Conservation (phyloP, 1,140 invertebrate species). For the Penaeus vannamei region DNA sequence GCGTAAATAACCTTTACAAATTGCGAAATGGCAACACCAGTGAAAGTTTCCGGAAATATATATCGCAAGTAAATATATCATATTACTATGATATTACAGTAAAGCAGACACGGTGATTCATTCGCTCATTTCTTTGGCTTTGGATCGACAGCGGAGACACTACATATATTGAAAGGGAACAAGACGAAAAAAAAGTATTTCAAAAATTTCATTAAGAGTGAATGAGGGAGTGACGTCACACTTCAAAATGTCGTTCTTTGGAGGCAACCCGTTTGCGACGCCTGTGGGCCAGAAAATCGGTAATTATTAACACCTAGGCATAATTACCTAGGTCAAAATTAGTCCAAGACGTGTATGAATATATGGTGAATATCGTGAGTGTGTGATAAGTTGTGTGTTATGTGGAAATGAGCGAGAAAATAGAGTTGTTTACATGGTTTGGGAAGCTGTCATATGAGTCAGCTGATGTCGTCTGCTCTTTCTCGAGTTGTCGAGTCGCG, state of each 20-base stretch:
- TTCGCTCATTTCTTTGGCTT: too few relatives aligned
- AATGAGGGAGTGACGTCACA: slow-evolving; percentile 21
- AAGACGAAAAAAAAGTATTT: background rate
- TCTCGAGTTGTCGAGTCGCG: background rate
- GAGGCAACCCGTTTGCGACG: slow-evolving; percentile 55
- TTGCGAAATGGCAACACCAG: too few relatives aligned
- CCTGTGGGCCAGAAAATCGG: slow-evolving; percentile 60
- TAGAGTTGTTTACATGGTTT: slow-evolving; percentile 17
- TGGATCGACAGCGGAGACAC: too few relatives aligned
- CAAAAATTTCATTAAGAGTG: background rate
- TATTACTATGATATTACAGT: too few relatives aligned
- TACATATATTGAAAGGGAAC: background rate
- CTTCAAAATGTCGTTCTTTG: slow-evolving; percentile 61
- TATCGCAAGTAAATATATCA: too few relatives aligned
- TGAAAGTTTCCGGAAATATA: too few relatives aligned
- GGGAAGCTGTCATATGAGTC: slow-evolving; percentile 45
- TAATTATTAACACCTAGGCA: background rate
- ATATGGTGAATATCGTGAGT: background rate
- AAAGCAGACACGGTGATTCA: too few relatives aligned
- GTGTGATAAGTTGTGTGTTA: background rate
- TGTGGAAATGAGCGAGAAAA: background rate
- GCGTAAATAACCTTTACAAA: too few relatives aligned
- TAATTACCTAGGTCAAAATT: background rate
- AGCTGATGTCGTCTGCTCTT: slow-evolving; percentile 54
- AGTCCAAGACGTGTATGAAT: background rate